Conservation (phyloP, 1,140 invertebrate species). For the Drosophila aff. region DNA sequence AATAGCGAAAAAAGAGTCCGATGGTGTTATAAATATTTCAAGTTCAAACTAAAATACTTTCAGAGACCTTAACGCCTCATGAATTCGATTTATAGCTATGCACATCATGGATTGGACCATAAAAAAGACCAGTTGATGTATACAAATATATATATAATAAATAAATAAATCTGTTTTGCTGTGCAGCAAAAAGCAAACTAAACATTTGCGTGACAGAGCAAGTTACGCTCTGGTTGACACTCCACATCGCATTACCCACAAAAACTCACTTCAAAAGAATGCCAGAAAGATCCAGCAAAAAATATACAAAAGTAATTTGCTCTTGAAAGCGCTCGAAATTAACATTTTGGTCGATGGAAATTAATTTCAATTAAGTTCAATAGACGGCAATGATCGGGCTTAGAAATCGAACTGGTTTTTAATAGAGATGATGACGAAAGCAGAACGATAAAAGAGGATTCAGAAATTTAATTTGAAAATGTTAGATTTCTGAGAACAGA, state of each 20-base stretch:
- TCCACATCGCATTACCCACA: slow-evolving; percentile 49
- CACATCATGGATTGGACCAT: slow-evolving; percentile 39
- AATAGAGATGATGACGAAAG: slow-evolving; percentile 14
- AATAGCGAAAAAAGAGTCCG: neutral
- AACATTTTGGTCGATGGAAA: slow-evolving; percentile 22
- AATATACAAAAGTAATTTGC: slow-evolving; percentile 40
- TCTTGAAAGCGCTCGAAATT: slow-evolving; percentile 50
- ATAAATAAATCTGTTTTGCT: slow-evolving; percentile 19
- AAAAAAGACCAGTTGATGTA: slow-evolving; percentile 25
- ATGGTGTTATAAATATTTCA: slow-evolving; percentile 59
- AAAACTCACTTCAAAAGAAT: slow-evolving; percentile 25
- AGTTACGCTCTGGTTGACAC: slow-evolving; percentile 77
- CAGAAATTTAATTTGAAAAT: slow-evolving; percentile 10
- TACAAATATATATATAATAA: slow-evolving; percentile 9
- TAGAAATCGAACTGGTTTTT: slow-evolving; percentile 38
- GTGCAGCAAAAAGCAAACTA: slow-evolving; percentile 27
- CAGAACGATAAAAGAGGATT: slow-evolving; percentile 8
- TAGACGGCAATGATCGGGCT: slow-evolving; percentile 27
- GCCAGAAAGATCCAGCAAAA: slow-evolving; percentile 14
- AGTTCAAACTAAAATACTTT: slow-evolving; percentile 73
- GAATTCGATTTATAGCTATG: slow-evolving; percentile 66
- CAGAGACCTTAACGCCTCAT: slow-evolving; percentile 71
- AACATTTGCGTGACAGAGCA: slow-evolving; percentile 62
- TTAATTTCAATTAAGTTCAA: slow-evolving; percentile 63
- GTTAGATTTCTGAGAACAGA: slow-evolving; percentile 4